Percentiles rank a stretch among this genome's conserved stretches.
Conservation (phyloP, 2,888 invertebrate species). For the Amiota minor region DNA sequence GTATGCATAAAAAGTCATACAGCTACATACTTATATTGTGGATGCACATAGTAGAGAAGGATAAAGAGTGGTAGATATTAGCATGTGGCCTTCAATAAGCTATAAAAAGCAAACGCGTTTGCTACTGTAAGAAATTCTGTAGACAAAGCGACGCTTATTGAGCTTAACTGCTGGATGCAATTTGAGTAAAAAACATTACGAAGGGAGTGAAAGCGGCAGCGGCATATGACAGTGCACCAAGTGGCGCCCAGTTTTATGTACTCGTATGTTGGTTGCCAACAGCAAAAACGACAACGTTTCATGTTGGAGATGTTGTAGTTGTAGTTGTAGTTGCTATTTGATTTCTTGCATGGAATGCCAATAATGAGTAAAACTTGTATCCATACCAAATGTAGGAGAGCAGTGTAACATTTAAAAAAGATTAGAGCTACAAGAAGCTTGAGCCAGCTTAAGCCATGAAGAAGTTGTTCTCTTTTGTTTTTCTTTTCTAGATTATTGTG, state of each 20-base stretch:
- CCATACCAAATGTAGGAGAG: conserved; percentile 1
- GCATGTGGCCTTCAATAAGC: neutral
- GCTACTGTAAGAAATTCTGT: conserved; percentile 12
- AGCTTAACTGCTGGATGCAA: neutral
- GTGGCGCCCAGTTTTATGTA: conserved; percentile 51
- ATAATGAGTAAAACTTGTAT: conserved; percentile 44
- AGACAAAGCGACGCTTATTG: conserved; percentile 8
- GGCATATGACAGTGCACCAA: conserved; percentile 5
- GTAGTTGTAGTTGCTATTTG: conserved; percentile 32
- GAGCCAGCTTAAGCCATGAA: too few relatives aligned
- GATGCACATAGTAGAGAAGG: too few relatives aligned
- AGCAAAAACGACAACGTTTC: conserved; percentile 5
- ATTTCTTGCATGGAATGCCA: conserved; percentile 49
- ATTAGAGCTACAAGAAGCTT: too few relatives aligned
- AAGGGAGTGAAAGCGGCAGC: neutral
- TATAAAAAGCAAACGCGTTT: conserved; percentile 7
- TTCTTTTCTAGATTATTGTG: neutral
- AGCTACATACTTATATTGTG: too few relatives aligned
- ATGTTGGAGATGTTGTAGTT: conserved; percentile 40
- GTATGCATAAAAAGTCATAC: too few relatives aligned
- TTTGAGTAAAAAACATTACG: neutral
- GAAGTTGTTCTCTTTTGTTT: neutral
- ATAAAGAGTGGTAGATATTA: too few relatives aligned
- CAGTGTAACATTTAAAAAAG: too few relatives aligned
- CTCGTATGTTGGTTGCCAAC: conserved; percentile 3